These are phyloP conservation scores for Fragum whitleyi DNA, from an alignment of 2,888 invertebrate species.

Conservation along the genomic window DNA sequence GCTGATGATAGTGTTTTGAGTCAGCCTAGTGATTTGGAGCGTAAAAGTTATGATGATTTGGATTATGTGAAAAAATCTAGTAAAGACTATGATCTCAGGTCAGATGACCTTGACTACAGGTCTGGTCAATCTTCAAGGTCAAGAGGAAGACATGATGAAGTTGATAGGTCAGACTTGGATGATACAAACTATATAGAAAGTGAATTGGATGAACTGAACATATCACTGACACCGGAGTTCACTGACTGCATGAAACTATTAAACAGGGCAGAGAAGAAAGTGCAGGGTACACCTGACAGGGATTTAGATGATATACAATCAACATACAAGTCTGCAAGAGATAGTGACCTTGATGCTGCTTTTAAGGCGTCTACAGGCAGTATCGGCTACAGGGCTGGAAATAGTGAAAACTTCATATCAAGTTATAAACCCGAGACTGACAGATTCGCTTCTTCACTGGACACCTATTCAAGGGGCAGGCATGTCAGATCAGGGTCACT, in stretches of 20 bases:
- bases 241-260: constrained; percentile 83
- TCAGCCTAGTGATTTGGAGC: constrained; percentile 66
- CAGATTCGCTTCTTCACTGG: constrained; percentile 53
- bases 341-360: constrained; percentile 45
- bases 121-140: constrained; percentile 48
- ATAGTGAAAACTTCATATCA: constrained; percentile 39
- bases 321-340: constrained; percentile 31
- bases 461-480: constrained; percentile 56
- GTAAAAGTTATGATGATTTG: constrained; percentile 46
- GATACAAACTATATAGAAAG: constrained; percentile 74
- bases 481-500: constrained; percentile 61
- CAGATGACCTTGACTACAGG: constrained; percentile 50
- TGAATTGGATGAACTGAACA: constrained; percentile 77
- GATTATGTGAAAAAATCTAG: constrained; percentile 49
- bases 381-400: constrained; percentile 33
- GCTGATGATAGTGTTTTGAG: constrained; percentile 70
- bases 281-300: constrained; percentile 58
- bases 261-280: constrained; percentile 81
- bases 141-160: constrained; percentile 38
- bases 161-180: constrained; percentile 65
- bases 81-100: constrained; percentile 31
- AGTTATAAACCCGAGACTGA: constrained; percentile 49
- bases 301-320: constrained; percentile 30
- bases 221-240: constrained; percentile 82
- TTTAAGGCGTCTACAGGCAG: constrained; percentile 63